Evolutionary conservation across 1,140 invertebrate genomes (phyloP), one percentile per base, ranked within the genome.

Genomic region (Eulimnadia texana): DNA sequence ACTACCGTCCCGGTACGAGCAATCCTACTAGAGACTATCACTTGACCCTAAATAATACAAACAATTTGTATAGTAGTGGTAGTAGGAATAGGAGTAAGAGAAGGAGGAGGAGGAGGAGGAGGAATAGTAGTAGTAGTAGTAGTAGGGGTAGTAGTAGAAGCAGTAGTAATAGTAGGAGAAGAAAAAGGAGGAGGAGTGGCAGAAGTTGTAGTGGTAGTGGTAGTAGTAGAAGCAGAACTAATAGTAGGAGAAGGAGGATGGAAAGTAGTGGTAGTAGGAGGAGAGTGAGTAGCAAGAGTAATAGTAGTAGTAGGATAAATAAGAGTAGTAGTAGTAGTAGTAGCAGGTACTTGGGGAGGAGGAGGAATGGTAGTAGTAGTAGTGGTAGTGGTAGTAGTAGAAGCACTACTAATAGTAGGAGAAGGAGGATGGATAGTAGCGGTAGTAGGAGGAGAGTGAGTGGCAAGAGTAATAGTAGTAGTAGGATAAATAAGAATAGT

Each of bases 1-100:
- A 78, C 72, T 65, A 79, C 77, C 16, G 73, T 70, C 22, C 76
- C 68, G 6, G 72, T 73, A 27, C 78, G 64, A 20, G 73, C 73
- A 13, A 69, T 64, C 51, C 70, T 71, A 67, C 72, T 76, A 16
- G 72, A 71, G 66, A 77, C 70, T 62, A 78, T 72, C 33, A 75
- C 69, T 20, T 72, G 70, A 11, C 75, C 73, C 74, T 76, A 64
- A 6, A 69, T 66, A 42, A 58, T n/a, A 2, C 19, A 61, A 55
- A 24, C 24, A 27, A 28, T 24, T 16, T 27, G 19, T 11, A 23
- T 20, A 62, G 16, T 42, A 42, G 6, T 42, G 6, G 33, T 57
- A 19, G 53, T 27, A 55, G 24, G 65, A 67, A 27, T 57, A 64
- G 62, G 22, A 22, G 9, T 27, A 22, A 22, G 11, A 61, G 6